phyloP scores from a whole-genome alignment of 2,113 vertebrate genomes.

The Typhlomys cinereus region DNA sequence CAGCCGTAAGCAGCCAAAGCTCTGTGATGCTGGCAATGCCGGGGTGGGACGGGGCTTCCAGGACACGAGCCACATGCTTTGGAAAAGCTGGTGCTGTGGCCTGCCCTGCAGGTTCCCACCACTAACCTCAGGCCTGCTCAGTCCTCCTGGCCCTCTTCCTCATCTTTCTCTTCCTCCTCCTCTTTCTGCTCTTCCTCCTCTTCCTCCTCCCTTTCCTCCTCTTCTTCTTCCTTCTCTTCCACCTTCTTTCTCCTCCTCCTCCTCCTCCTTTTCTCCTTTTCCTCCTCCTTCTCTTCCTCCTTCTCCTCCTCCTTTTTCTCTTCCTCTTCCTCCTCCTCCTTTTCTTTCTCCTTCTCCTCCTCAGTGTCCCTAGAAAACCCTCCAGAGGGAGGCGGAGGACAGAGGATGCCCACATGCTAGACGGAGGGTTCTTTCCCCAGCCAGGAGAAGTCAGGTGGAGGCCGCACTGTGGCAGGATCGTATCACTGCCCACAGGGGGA shows the following conservation, averaged over 20 bases:
- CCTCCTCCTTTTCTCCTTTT: too few species aligned
- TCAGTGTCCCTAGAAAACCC: not conserved
- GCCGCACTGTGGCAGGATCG: fast-evolving
- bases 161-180: too few species aligned
- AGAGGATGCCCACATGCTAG: not conserved
- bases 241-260: too few species aligned
- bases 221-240: too few species aligned
- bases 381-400: not conserved
- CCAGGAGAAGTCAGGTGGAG: not conserved
- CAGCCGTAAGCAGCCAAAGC: not conserved
- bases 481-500: not conserved
- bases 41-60: not conserved
- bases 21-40: not conserved
- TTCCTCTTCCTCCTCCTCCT: too few species aligned
- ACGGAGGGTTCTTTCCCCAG: not conserved
- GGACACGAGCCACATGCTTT: fast-evolving
- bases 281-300: too few species aligned
- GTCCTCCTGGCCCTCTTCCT: too few species aligned
- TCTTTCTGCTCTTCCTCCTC: too few species aligned
- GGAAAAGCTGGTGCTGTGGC: not conserved
- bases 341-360: too few species aligned
- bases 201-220: too few species aligned
- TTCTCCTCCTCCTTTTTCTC: too few species aligned
- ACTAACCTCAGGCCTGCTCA: fast-evolving
- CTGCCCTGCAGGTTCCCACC: fast-evolving